A percentile compares a stretch with the other conserved stretches of the same genome.
phyloP scores from a whole-genome alignment of 2,113 vertebrate genomes.

The Aleadryas rufinucha region DNA sequence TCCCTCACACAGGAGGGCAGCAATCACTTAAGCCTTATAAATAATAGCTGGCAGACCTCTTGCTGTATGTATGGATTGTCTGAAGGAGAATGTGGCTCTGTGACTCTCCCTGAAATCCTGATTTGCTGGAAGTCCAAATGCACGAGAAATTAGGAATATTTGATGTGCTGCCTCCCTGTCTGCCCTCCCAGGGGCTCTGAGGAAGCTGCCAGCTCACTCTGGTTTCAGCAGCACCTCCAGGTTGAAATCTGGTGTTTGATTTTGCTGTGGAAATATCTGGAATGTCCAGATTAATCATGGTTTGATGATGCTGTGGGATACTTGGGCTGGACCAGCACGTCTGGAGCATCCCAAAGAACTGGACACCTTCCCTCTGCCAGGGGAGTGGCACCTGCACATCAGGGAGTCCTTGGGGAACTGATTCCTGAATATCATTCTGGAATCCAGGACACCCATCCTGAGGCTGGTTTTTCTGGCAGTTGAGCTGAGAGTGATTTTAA shows the following conservation, averaged over 20 bases:
- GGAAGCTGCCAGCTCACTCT: not conserved
- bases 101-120: not conserved
- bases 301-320: rapidly evolving
- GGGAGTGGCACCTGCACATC: not conserved
- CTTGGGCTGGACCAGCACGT: not conserved
- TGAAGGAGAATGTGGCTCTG: not conserved
- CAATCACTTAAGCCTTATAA: not conserved
- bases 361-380: not conserved
- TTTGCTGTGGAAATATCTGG: not conserved
- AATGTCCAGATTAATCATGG: not conserved
- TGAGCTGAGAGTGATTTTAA: not conserved
- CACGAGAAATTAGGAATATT: not conserved
- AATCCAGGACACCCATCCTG: not conserved
- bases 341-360: not conserved
- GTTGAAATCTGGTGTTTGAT: not conserved
- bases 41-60: not conserved
- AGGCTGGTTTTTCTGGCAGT: not conserved
- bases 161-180: not conserved
- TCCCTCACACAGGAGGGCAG: not conserved
- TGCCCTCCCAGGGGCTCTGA: not conserved
- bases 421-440: not conserved
- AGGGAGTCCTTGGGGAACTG: not conserved
- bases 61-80: not conserved
- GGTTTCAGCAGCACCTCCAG: not conserved
- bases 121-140: not conserved